A percentile compares a stretch with the other conserved stretches of the same genome.
phyloP scores from a whole-genome alignment of 2,797 vertebrate genomes.

The Myiotriccus ornatus region DNA sequence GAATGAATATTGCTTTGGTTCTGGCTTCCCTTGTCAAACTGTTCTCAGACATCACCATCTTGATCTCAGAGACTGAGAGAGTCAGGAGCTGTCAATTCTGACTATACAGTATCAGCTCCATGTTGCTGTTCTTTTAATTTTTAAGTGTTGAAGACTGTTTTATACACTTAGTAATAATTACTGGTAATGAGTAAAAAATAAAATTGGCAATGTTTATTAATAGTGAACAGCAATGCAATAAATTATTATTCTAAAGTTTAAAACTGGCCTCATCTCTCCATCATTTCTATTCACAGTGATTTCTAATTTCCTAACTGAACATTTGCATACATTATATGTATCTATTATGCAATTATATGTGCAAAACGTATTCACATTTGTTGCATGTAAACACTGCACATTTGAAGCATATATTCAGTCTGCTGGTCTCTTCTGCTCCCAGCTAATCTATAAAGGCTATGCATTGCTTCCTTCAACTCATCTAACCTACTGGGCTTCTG shows the following conservation, averaged over 20 bases:
- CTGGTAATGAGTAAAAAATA: neutral
- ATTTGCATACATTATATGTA: accelerated
- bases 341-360: neutral
- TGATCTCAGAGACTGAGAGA: neutral
- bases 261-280: neutral
- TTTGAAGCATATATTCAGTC: neutral
- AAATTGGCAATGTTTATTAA: neutral
- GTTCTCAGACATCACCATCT: neutral
- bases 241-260: neutral
- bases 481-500: neutral
- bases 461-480: neutral
- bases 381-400: neutral
- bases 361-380: neutral
- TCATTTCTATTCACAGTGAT: neutral
- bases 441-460: neutral
- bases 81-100: neutral
- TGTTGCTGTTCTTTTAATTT: neutral
- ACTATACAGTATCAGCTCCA: neutral
- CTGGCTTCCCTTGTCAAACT: neutral
- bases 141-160: neutral
- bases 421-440: neutral
- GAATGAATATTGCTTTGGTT: neutral
- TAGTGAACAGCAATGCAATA: neutral
- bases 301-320: neutral
- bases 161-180: neutral